Conservation (phyloP, 2,113 vertebrate genomes). For the Tychaedon coryphoeus region DNA sequence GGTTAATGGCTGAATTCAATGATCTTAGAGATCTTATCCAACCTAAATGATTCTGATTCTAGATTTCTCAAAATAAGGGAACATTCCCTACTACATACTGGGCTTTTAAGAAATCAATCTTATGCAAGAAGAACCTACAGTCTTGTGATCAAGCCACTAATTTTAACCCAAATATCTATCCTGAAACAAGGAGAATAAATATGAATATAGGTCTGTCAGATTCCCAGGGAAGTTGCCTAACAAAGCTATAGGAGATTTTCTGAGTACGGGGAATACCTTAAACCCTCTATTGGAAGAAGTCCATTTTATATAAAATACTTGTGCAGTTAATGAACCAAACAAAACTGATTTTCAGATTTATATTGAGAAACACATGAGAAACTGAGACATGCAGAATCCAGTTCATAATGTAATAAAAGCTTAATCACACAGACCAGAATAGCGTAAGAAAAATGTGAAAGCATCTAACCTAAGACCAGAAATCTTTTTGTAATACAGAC, state of each 20-base stretch:
- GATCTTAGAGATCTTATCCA: neutral
- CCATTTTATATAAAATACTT: neutral
- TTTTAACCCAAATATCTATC: neutral
- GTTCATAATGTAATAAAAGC: neutral
- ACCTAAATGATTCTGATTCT: neutral
- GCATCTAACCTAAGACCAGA: neutral
- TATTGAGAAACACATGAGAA: neutral
- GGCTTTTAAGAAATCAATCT: neutral
- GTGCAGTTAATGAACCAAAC: neutral
- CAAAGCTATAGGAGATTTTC: neutral
- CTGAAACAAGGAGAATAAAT: neutral
- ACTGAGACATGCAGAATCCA: neutral
- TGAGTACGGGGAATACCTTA: neutral
- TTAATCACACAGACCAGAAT: neutral
- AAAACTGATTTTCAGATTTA: neutral
- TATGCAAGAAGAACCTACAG: neutral
- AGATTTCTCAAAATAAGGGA: neutral
- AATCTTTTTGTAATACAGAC: neutral
- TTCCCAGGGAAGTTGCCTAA: neutral
- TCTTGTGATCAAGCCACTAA: neutral
- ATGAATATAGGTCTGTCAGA: fast-evolving
- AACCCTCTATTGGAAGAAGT: neutral
- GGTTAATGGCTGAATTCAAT: neutral
- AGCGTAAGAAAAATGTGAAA: neutral
- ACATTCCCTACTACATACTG: neutral